phyloP scores from a whole-genome alignment of 2,113 vertebrate species.

The Mus spicilegus region DNA sequence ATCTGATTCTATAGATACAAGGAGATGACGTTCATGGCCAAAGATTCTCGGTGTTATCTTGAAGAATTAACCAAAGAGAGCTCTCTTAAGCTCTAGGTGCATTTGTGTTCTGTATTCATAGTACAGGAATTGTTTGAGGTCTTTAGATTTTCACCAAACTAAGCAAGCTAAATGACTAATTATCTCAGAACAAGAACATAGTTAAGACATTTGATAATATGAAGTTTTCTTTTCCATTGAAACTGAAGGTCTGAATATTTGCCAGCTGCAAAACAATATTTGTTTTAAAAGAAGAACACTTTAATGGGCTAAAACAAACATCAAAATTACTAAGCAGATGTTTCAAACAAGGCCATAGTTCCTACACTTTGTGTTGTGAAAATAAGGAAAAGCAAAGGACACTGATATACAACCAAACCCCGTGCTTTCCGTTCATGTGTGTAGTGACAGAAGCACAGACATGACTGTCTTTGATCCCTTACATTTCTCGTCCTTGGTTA shows the following conservation, averaged over 20 bases:
- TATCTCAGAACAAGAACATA: background rate
- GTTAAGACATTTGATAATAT: background rate
- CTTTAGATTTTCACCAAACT: background rate
- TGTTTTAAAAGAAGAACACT: slow-evolving; percentile 34
- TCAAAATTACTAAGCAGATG: slow-evolving; percentile 57
- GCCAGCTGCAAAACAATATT: background rate
- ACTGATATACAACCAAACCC: background rate
- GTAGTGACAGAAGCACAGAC: background rate
- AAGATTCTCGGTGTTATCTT: background rate
- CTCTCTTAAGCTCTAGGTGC: background rate
- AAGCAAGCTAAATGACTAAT: background rate
- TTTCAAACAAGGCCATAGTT: slow-evolving; percentile 69
- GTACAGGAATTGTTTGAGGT: background rate
- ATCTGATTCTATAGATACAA: background rate
- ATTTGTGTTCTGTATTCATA: background rate
- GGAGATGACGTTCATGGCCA: background rate
- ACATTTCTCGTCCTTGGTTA: background rate
- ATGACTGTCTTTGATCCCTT: background rate
- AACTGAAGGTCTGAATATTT: slow-evolving; percentile 38
- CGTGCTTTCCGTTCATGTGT: background rate
- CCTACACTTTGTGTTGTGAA: slow-evolving; percentile 44
- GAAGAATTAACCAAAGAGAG: background rate
- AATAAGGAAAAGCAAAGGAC: slow-evolving; percentile 55
- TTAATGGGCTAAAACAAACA: slow-evolving; percentile 47
- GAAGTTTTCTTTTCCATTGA: background rate